These are phyloP conservation scores for Heteromormyrus szaboi DNA, from an alignment of 2,797 vertebrate genomes.

Conservation along the genomic window DNA sequence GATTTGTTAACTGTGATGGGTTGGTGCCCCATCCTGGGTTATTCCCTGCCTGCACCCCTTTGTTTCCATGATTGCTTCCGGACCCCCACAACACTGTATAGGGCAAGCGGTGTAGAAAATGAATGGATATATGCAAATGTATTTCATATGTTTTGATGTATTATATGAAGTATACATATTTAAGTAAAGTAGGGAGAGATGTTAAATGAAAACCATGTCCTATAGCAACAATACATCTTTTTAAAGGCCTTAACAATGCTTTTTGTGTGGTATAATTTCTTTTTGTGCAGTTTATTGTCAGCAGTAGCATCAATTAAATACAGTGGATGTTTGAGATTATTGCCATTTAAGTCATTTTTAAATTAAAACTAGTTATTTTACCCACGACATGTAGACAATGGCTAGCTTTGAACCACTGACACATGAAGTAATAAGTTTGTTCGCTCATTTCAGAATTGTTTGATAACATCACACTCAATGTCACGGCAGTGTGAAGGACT, in stretches of 20 bases:
- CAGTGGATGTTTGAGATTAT: neutral
- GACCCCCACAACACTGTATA: neutral
- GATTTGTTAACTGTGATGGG: neutral
- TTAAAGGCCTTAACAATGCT: neutral
- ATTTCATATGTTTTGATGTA: neutral
- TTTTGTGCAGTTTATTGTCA: neutral
- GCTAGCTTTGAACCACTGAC: neutral
- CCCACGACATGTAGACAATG: neutral
- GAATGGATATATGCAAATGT: neutral
- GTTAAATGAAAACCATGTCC: neutral
- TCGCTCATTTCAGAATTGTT: neutral
- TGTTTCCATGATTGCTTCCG: neutral
- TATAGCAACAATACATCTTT: neutral
- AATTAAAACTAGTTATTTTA: neutral
- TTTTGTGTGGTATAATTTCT: neutral
- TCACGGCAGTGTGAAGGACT: neutral
- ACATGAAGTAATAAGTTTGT: neutral
- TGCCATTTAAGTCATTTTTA: neutral
- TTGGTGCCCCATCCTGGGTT: neutral
- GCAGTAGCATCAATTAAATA: neutral
- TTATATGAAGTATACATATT: neutral
- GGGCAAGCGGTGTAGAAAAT: neutral
- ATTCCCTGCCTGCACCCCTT: neutral
- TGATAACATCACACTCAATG: neutral
- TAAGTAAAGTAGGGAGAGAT: neutral